Percentiles rank a stretch among this genome's conserved stretches.
Conservation (phyloP, 2,113 vertebrate genomes). For the Numida meleagris region DNA sequence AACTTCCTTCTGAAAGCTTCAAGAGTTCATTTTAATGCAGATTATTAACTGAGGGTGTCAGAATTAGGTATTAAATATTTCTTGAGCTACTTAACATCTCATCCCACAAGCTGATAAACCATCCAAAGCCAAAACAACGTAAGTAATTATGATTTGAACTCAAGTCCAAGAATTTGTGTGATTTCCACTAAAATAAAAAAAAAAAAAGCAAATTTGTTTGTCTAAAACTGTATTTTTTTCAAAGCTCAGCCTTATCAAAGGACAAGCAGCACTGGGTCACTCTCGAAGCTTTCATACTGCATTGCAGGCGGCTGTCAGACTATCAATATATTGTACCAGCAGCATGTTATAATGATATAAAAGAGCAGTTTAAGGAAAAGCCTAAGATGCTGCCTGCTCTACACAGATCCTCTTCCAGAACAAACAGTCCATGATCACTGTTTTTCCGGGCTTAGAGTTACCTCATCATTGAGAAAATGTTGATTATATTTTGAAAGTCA, state of each 20-base stretch:
- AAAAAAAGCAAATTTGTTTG: background rate
- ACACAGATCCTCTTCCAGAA: background rate
- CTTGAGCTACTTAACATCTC: background rate
- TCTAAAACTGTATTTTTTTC: background rate
- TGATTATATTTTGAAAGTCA: constrained; percentile 35
- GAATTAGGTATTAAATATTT: background rate
- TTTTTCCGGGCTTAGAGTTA: background rate
- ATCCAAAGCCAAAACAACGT: background rate
- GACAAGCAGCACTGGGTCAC: background rate
- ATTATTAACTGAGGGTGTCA: background rate
- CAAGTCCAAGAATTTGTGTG: background rate
- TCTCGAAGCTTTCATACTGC: accelerated
- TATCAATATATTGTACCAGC: background rate
- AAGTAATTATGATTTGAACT: background rate
- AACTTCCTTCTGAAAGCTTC: background rate
- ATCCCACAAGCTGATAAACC: background rate
- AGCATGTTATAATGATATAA: background rate
- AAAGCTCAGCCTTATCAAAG: background rate
- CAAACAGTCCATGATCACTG: background rate
- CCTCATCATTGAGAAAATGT: constrained; percentile 9
- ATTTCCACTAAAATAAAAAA: background rate
- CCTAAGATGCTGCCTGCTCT: background rate
- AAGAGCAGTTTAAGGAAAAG: background rate
- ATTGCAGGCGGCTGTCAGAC: background rate
- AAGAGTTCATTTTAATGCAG: background rate